Conservation (phyloP, 2,113 vertebrate genomes). For the Ariopsis seemanni region DNA sequence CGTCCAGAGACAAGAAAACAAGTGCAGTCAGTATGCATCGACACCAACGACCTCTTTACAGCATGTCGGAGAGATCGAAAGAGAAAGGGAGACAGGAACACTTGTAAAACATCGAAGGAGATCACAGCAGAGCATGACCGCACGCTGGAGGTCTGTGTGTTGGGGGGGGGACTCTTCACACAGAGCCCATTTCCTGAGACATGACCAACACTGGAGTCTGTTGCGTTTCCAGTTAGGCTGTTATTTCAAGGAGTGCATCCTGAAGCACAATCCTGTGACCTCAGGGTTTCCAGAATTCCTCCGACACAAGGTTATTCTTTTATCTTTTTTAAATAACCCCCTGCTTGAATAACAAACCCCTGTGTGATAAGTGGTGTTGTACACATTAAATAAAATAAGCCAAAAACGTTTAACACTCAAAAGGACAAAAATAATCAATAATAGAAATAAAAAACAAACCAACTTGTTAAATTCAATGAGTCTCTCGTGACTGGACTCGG, state of each 20-base stretch:
- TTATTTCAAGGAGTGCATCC: background rate
- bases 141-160: background rate
- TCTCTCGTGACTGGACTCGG: background rate
- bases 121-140: background rate
- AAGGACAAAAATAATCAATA: no score
- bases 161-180: background rate
- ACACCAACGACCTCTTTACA: background rate
- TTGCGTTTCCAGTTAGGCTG: background rate
- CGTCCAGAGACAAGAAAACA: background rate
- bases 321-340: background rate
- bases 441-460: no score
- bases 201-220: no score
- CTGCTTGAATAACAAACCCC: background rate
- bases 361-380: no score
- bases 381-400: no score
- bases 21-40: constrained; percentile 1
- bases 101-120: background rate
- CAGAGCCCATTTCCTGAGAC: background rate
- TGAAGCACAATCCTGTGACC: background rate
- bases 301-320: background rate
- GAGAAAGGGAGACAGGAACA: background rate
- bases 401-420: no score
- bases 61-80: background rate
- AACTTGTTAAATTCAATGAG: background rate
- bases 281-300: background rate